Percentiles rank a stretch among this genome's conserved stretches.
Evolutionary conservation across 2,888 invertebrate genomes (phyloP).

Genomic region (Napeogenes inachia): DNA sequence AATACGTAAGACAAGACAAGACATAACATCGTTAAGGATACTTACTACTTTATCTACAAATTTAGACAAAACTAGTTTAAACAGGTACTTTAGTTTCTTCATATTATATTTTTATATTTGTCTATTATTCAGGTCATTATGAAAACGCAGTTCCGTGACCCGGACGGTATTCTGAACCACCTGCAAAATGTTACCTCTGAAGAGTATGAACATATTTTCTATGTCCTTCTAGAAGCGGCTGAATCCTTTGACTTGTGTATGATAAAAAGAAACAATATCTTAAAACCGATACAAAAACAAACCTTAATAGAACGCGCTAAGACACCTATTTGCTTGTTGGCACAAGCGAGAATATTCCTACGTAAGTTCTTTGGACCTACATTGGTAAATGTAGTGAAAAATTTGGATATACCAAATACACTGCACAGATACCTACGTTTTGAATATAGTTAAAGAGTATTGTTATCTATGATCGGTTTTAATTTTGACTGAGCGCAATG

Average conservation of each 20-base stretch:
- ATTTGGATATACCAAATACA: constrained; percentile 80
- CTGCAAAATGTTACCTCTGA: constrained; percentile 80
- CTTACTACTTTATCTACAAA: no score
- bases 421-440: constrained; percentile 83
- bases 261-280: constrained; percentile 83
- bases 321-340: constrained; percentile 81
- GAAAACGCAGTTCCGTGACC: constrained; percentile 90
- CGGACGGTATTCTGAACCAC: constrained; percentile 88
- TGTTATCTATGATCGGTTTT: constrained; percentile 29
- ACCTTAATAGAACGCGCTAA: constrained; percentile 81
- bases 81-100: no score
- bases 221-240: constrained; percentile 83
- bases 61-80: no score
- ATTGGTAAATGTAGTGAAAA: constrained; percentile 74
- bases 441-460: constrained; percentile 74
- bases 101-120: constrained; percentile 4
- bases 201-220: constrained; percentile 76
- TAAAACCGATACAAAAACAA: constrained; percentile 81
- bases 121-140: constrained; percentile 80
- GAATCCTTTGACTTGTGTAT: constrained; percentile 88
- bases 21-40: no score
- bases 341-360: constrained; percentile 80
- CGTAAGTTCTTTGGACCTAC: constrained; percentile 77
- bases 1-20: no score
- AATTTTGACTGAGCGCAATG: constrained; percentile 36